These are phyloP conservation scores for Malurus leucopterus DNA, from an alignment of 2,797 vertebrate genomes.

Conservation along the genomic window DNA sequence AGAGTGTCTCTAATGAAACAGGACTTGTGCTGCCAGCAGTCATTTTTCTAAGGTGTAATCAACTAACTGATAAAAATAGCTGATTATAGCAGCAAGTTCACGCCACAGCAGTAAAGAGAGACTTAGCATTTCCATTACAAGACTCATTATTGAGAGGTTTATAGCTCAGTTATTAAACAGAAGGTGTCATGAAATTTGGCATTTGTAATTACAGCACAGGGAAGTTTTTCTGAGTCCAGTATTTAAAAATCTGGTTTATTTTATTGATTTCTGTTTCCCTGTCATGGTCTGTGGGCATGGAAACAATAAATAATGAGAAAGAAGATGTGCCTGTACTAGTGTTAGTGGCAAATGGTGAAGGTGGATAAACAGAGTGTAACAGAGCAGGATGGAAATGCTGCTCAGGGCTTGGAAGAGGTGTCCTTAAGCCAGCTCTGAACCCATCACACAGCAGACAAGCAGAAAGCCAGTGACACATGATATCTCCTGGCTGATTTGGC, in stretches of 20 bases:
- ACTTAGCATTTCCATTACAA: slow-evolving; percentile 59
- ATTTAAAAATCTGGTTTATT: neutral
- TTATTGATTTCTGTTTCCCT: neutral
- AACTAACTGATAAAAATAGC: slow-evolving; percentile 79
- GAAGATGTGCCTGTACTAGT: neutral
- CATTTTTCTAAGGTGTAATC: slow-evolving; percentile 79
- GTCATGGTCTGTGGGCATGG: neutral
- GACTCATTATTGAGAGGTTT: slow-evolving; percentile 56
- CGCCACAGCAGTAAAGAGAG: slow-evolving; percentile 34
- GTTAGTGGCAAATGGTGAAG: neutral
- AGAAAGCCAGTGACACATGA: neutral
- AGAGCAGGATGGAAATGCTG: neutral
- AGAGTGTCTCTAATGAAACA: slow-evolving; percentile 55
- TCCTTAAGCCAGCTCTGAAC: neutral
- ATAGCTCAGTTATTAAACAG: slow-evolving; percentile 62
- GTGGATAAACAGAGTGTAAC: neutral
- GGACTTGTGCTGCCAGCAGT: slow-evolving; percentile 77
- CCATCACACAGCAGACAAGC: neutral
- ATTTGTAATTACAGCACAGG: slow-evolving; percentile 19
- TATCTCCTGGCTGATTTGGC: neutral
- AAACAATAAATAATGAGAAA: neutral
- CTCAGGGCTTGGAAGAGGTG: neutral
- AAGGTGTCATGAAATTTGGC: slow-evolving; percentile 61
- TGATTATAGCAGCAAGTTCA: slow-evolving; percentile 66
- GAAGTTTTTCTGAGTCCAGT: neutral